Evolutionary conservation across 2,113 vertebrate genomes (phyloP), one percentile per base, ranked within the genome.

Genomic region (Ophthalmolycus amberensis): DNA sequence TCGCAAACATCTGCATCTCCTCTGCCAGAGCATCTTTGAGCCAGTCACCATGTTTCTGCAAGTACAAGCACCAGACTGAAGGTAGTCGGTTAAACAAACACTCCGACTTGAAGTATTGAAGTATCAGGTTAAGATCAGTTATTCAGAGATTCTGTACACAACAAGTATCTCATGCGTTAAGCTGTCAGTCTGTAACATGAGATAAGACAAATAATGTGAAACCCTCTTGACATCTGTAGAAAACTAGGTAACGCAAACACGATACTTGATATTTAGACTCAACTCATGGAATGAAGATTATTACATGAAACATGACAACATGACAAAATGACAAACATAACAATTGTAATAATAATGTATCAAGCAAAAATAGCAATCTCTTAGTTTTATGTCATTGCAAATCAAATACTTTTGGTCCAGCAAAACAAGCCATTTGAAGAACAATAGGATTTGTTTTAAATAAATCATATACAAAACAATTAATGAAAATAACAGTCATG

Each of bases 1-100:
- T 66, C 27, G 37, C 71, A 66, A 76, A 80, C 52, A 80, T 82
- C 66, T 78, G 56, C 40, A 69, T 38, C 34, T 77, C 59, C 27
- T 62, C 34, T 58, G n/a, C 25, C 48, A 6, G 84, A 73, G 54
- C 52, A 44, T 77, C 65, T 60, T 80, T 79, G 34, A 81, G 34
- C 16, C 44, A 56, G 40, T 25, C n/a, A 34, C 14, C 27, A 67
- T 15, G 27, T 69, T 68, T 46, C 42, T 80, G 32, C 5, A 9
- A n/a, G 27, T 67, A 1, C 6, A 10, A 32, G 42, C 20, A 9
- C 42, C 11, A 16, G 32, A 75, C 50, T 59, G 65, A 3, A 54
- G 69, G 58, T 44, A 42, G 77, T 38, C 15, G 62, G 70, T 5
- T 15, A 52, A 74, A 52, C 58, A 64, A 65, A 62, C 71, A 71